phyloP scores from a whole-genome alignment of 2,113 vertebrate genomes.

The Dendrocopos noguchii region DNA sequence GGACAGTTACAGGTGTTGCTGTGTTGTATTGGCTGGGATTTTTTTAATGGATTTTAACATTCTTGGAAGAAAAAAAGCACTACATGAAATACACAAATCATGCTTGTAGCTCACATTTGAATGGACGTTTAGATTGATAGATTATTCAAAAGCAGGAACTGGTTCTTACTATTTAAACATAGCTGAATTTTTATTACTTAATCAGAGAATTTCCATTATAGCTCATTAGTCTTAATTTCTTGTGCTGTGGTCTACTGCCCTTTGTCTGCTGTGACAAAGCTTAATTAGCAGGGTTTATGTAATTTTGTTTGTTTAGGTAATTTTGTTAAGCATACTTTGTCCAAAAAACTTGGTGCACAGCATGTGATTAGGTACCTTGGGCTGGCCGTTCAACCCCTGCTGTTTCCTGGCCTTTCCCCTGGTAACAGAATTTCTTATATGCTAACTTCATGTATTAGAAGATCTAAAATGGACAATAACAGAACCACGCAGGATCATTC shows the following conservation, averaged over 20 bases:
- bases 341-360: background rate
- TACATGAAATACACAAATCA: background rate
- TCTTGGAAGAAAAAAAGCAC: background rate
- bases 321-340: background rate
- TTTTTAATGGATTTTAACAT: background rate
- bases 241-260: background rate
- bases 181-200: background rate
- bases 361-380: background rate
- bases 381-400: background rate
- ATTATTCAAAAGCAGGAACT: background rate
- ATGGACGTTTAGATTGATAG: background rate
- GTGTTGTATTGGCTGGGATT: background rate
- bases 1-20: background rate
- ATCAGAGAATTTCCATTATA: background rate
- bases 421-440: background rate
- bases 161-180: background rate
- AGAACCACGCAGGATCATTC: background rate
- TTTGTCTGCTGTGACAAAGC: background rate
- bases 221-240: background rate
- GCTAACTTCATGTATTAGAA: background rate
- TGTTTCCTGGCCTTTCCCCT: background rate
- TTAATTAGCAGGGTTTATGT: background rate
- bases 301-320: background rate
- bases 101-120: background rate
- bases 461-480: background rate